Evolutionary conservation across 2,888 invertebrate species (phyloP).

Genomic region (Tolmerus cingulatus): DNA sequence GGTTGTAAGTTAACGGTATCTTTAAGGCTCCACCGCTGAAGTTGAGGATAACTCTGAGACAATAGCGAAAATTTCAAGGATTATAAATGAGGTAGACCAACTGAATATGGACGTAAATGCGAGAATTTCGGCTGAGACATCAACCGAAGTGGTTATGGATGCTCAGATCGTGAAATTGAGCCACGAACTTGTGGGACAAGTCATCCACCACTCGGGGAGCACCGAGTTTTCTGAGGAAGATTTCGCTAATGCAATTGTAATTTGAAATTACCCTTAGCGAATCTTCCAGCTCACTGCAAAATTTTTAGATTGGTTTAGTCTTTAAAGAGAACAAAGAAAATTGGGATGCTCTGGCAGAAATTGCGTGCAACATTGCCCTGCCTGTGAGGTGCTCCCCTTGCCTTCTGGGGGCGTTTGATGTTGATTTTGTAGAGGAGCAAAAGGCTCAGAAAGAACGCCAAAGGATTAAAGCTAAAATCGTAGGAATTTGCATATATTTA

Average conservation of each 20-base stretch:
- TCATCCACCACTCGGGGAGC: constrained; percentile 54
- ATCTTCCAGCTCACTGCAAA: neutral
- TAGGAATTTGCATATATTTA: constrained; percentile 15
- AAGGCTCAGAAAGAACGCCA: constrained; percentile 56
- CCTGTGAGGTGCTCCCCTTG: constrained; percentile 53
- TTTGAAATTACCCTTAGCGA: constrained; percentile 35
- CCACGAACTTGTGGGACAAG: constrained; percentile 57
- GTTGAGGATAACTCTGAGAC: constrained; percentile 56
- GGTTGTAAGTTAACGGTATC: neutral
- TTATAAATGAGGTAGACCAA: constrained; percentile 55
- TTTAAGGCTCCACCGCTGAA: constrained; percentile 52
- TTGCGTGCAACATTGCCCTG: constrained; percentile 50
- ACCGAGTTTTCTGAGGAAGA: constrained; percentile 57
- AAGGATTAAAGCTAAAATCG: constrained; percentile 56
- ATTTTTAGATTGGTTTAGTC: constrained; percentile 51
- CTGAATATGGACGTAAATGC: constrained; percentile 54
- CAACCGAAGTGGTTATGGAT: constrained; percentile 60
- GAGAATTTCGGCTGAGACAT: constrained; percentile 57
- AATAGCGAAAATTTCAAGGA: constrained; percentile 55
- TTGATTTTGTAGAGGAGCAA: constrained; percentile 56
- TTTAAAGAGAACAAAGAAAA: constrained; percentile 51
- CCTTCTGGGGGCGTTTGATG: constrained; percentile 58
- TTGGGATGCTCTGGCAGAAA: constrained; percentile 55
- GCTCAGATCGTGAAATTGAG: constrained; percentile 60
- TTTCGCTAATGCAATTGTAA: constrained; percentile 57